Evolutionary conservation across 2,113 vertebrate species (phyloP).

Genomic region (Alligator sinensis): DNA sequence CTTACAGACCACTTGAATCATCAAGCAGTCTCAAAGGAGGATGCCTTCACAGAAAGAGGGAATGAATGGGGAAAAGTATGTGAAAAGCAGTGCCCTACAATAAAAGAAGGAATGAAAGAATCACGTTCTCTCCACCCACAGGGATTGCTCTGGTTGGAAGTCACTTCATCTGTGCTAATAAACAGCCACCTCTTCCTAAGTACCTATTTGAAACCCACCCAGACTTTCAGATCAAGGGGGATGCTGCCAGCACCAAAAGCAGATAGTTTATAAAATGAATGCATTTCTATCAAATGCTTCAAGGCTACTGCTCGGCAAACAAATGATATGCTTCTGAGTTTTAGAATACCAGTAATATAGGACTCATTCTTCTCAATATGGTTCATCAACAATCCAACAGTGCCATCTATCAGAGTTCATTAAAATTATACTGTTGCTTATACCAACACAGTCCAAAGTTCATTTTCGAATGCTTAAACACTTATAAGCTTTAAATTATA

Average conservation of each 20-base stretch:
- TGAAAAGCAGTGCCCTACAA: neutral
- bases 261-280: neutral
- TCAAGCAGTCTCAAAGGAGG: neutral
- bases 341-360: neutral
- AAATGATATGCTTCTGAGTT: conserved; percentile 26
- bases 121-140: neutral
- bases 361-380: neutral
- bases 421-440: conserved; percentile 29
- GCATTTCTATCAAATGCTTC: conserved; percentile 22
- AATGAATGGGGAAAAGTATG: neutral
- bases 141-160: neutral
- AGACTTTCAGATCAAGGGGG: neutral
- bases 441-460: neutral
- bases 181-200: neutral
- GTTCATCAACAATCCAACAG: conserved; percentile 72
- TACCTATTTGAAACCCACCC: neutral
- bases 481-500: neutral
- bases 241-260: neutral
- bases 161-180: neutral
- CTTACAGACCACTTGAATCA: conserved; percentile 2
- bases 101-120: neutral
- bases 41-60: neutral
- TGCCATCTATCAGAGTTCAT: conserved; percentile 73
- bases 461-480: neutral
- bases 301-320: conserved; percentile 19